Evolutionary conservation across 2,888 invertebrate genomes (phyloP), one percentile per base, ranked within the genome.

Genomic region (Pachydiplax longipennis): DNA sequence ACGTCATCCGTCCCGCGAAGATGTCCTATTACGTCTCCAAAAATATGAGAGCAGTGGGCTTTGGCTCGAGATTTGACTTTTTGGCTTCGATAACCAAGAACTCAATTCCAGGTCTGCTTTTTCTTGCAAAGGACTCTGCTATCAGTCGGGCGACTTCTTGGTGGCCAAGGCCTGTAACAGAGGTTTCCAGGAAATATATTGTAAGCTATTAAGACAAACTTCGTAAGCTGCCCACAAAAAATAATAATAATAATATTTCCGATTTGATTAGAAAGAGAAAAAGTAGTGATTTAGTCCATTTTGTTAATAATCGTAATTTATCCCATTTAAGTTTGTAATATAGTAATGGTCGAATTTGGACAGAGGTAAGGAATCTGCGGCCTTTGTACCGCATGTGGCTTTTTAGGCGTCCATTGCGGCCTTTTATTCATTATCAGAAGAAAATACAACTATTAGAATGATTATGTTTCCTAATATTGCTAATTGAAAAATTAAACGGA

Each of bases 71-170:
- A 94, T 98, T 98, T 93, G 97, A 97, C 94, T 98, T 98, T 95
- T 98, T 98, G 92, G 98, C 98, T 95, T 98, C 98, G 92, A 98
- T 96, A 92, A 99, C 98, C 93, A 98, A 96, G 95, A 99, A 98
- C 95, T 98, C 98, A 94, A 99, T 98, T 94, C 98, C 97, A 94
- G 96, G 96, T 93, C 97, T 97, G 93, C 97, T 97, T 93, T 97
- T 96, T 94, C 98, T 96, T 91, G 98, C 98, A 95, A 98, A 99
- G 92, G 98, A 98, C 94, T 98, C 98, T 25, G 98, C 98, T 93
- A 99, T 98, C 92, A 98, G 95, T 92, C 98, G 96, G 90, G 99
- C 99, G 91, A 98, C 98, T 93, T 98, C 98, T 94, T 97, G 97
- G 94, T 98, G 98, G 93, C 97, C 97, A 94, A 98, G 95, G 91